Conservation (phyloP, 1,140 invertebrate genomes). For the Hyles vespertilio region DNA sequence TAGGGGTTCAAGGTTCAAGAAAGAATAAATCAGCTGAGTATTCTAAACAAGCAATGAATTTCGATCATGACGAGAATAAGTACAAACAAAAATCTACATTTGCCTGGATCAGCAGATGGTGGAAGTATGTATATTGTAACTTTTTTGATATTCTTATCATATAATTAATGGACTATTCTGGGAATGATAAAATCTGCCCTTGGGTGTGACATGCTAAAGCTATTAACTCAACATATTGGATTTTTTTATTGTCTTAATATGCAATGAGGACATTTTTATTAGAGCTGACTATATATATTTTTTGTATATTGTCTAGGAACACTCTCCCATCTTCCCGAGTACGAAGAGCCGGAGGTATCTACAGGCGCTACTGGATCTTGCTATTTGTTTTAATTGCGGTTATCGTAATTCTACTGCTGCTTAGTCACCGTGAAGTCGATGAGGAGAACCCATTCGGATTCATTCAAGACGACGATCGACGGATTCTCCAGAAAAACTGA, state of each 20-base stretch:
- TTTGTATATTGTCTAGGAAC: slow-evolving; percentile 39
- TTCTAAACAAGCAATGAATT: slow-evolving; percentile 39
- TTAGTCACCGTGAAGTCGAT: slow-evolving; percentile 53
- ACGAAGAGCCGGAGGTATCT: slow-evolving; percentile 56
- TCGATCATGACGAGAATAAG: slow-evolving; percentile 69
- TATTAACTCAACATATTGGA: too few relatives aligned
- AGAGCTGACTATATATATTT: slow-evolving; percentile 4
- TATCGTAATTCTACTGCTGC: slow-evolving; percentile 43
- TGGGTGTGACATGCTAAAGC: too few relatives aligned
- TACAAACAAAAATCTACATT: slow-evolving; percentile 70
- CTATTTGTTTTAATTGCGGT: slow-evolving; percentile 46
- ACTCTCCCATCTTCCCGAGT: slow-evolving; percentile 58
- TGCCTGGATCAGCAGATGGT: slow-evolving; percentile 67
- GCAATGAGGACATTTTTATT: too few relatives aligned
- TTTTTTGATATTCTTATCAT: too few relatives aligned
- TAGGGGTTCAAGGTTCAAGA: slow-evolving; percentile 55
- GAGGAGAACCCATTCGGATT: slow-evolving; percentile 59
- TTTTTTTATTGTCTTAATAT: too few relatives aligned
- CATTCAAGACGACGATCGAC: slow-evolving; percentile 53
- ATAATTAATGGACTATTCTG: too few relatives aligned
- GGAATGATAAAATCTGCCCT: too few relatives aligned
- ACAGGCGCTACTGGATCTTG: slow-evolving; percentile 59
- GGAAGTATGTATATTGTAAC: slow-evolving; percentile 52
- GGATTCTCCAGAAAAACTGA: slow-evolving; percentile 67
- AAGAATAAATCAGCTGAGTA: slow-evolving; percentile 51